Conservation (phyloP, 2,113 vertebrate species). For the Montifringilla adamsi region DNA sequence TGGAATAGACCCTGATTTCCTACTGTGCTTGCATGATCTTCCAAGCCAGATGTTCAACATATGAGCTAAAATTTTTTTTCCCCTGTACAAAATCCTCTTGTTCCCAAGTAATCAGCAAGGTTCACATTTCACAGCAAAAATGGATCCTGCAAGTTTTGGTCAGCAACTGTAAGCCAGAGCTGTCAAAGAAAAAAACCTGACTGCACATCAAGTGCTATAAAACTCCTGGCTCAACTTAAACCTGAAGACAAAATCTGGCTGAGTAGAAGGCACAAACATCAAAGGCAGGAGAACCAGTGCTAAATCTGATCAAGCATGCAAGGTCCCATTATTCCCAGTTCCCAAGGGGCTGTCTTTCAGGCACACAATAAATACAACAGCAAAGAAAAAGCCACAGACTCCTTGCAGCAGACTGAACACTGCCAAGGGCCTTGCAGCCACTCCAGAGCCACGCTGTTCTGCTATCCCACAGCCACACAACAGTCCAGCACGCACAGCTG, state of each 20-base stretch:
- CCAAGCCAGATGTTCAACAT: not conserved
- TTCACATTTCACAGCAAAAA: slow-evolving; percentile 6
- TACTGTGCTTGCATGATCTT: not conserved
- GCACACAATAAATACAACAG: not conserved
- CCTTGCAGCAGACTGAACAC: not conserved
- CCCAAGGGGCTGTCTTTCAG: not conserved
- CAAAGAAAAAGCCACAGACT: not conserved
- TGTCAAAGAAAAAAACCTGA: not conserved
- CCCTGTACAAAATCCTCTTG: not conserved
- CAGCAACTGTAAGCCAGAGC: not conserved
- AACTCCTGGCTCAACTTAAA: not conserved
- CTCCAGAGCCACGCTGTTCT: fast-evolving
- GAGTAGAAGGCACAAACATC: not conserved
- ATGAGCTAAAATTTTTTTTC: not conserved
- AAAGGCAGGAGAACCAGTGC: not conserved
- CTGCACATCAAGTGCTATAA: not conserved
- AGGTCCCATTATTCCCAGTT: not conserved
- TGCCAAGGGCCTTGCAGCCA: not conserved
- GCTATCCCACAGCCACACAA: not conserved
- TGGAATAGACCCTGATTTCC: not conserved
- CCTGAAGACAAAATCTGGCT: not conserved
- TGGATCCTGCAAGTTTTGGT: not conserved
- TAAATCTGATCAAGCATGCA: not conserved
- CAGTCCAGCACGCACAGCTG: not conserved
- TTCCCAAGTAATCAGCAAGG: not conserved